A percentile compares a stretch with the other conserved stretches of the same genome.
phyloP scores from a whole-genome alignment of 2,113 vertebrate genomes.

The Plecturocebus donacophilus region DNA sequence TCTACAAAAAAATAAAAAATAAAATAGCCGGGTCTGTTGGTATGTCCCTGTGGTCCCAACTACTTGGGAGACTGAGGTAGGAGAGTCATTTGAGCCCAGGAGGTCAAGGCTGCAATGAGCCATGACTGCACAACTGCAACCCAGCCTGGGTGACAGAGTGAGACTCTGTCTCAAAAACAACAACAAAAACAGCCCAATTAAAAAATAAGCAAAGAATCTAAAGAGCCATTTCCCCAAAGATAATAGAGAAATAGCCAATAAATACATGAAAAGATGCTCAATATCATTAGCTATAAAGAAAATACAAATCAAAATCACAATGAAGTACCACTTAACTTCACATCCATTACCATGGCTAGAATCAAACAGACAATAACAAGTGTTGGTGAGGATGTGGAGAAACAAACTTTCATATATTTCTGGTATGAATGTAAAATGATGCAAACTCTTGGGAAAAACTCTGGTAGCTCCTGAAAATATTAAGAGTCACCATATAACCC shows the following conservation, averaged over 20 bases:
- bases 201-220: not conserved
- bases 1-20: not conserved
- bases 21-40: not conserved
- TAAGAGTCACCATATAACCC: not conserved
- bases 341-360: not conserved
- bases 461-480: not conserved
- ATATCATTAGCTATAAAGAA: not conserved
- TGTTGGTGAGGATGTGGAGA: not conserved
- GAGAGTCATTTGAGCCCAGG: not conserved
- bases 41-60: not conserved
- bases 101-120: not conserved
- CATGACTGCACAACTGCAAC: too few species aligned
- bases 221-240: not conserved
- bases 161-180: not conserved
- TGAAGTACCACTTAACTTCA: not conserved
- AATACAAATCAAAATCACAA: conserved; percentile 30
- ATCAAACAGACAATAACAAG: not conserved
- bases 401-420: not conserved
- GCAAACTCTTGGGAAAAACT: not conserved
- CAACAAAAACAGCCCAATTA: too few species aligned
- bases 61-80: not conserved
- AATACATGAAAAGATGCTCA: not conserved
- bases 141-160: not conserved
- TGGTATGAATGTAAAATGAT: not conserved
- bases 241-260: not conserved